Evolutionary conservation across 2,113 vertebrate genomes (phyloP).

Genomic region (Pteruthius melanotis): DNA sequence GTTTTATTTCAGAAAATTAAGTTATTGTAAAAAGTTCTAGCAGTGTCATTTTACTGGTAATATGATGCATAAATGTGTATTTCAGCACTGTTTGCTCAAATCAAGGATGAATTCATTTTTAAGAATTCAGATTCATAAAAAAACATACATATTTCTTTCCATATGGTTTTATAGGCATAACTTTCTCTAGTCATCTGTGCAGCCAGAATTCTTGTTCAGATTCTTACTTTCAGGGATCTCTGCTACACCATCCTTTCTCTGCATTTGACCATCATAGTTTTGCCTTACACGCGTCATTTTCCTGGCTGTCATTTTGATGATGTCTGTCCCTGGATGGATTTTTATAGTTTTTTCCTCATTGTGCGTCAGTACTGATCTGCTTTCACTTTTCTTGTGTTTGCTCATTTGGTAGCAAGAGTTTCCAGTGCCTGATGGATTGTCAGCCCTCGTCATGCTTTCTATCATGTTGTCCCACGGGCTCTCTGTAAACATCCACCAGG

Average conservation of each 20-base stretch:
- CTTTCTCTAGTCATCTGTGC: background rate
- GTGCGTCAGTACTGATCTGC: background rate
- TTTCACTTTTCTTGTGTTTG: background rate
- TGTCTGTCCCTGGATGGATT: background rate
- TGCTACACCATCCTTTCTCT: background rate
- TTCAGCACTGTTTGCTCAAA: background rate
- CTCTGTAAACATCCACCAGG: conserved; percentile 9
- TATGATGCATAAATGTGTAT: background rate
- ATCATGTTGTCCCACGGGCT: background rate
- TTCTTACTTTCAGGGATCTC: background rate
- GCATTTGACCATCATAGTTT: background rate
- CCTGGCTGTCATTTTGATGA: background rate
- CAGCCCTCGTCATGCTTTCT: background rate
- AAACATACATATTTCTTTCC: background rate
- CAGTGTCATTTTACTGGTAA: background rate
- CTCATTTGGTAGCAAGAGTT: conserved; percentile 21
- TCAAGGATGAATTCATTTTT: background rate
- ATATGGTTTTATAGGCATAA: background rate
- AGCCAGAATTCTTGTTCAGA: background rate
- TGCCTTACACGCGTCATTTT: background rate
- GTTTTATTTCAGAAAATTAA: background rate
- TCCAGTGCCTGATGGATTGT: background rate
- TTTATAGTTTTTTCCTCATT: background rate
- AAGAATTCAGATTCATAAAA: background rate
- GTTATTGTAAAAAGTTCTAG: background rate